Evolutionary conservation across 1,140 invertebrate genomes (phyloP), one percentile per base, ranked within the genome.

Genomic region (Euwallacea fornicatus): DNA sequence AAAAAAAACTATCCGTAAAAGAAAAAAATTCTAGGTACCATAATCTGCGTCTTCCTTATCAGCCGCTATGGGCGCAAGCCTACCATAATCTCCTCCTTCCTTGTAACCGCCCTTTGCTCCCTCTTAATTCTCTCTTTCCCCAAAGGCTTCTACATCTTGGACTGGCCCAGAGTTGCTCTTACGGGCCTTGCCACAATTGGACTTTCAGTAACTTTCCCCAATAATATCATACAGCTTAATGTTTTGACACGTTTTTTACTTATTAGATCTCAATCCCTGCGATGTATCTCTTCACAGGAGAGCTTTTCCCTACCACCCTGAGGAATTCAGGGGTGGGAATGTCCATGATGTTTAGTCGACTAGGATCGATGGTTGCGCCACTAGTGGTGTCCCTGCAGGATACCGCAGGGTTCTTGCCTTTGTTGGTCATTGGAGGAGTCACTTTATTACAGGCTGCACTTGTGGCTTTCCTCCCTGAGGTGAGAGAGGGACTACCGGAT

Each of bases 391-490:
- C 83, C 43, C 80, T 89, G 76, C 84, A 92, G 84, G 74, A 85
- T 82, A 69, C 77, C 0, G 82, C 81, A 8, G 42, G 50, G 6
- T 87, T 83, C 83, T 65, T 92, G 66, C 90, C 91, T 7, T 84
- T 91, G 0, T 73, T 89, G 0, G 82, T 87, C 15, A 59, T 81
- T 33, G 8, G 82, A 84, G 11, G 89, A 89, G 81, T 89, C 86
- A 16, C 90, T 7, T 72, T 91, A 1, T 68, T 89, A 6, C 87
- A 88, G 54, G 87, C 86, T 11, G 73, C 83, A 42, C 79, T 91
- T 7, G 85, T 89, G 33, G 78, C 91, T 10, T 74, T 88, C 2
- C 82, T 93, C 55, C 91, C 91, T 0, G 91, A 95, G 84, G 94
- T 93, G 0, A 88, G 88, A 4, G 83, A 81, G 72, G 84, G 85